phyloP scores from a whole-genome alignment of 2,113 vertebrate species.

The Chionomys nivalis region DNA sequence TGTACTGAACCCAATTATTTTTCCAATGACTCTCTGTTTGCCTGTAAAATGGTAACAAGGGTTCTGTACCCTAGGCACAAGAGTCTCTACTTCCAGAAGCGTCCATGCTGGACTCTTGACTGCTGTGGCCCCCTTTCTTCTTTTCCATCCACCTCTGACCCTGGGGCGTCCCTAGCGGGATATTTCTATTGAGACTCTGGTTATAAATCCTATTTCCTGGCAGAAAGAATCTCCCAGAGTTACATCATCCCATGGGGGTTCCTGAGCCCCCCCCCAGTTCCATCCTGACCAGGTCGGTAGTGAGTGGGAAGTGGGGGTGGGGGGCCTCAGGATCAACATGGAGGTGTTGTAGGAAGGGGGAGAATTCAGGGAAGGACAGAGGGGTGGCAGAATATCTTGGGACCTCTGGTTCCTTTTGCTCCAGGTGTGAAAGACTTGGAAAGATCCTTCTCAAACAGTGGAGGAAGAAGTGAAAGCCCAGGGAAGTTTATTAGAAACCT shows the following conservation, averaged over 20 bases:
- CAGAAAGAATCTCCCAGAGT: neutral
- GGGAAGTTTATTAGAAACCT: neutral
- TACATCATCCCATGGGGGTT: fast-evolving
- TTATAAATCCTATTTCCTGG: neutral
- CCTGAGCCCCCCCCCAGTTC: neutral
- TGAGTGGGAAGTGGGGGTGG: neutral
- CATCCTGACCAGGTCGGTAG: neutral
- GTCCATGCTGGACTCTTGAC: neutral
- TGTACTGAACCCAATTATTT: neutral
- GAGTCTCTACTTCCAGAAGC: neutral
- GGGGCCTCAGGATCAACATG: neutral
- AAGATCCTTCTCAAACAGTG: neutral
- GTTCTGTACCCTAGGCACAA: no score
- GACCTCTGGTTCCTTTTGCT: neutral
- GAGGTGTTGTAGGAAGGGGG: no score
- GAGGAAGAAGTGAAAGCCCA: neutral
- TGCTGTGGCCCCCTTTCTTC: neutral
- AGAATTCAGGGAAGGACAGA: fast-evolving
- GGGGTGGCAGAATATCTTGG: no score
- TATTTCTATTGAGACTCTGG: neutral
- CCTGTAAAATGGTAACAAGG: neutral
- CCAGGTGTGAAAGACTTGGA: neutral
- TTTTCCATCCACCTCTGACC: neutral
- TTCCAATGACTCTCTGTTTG: neutral
- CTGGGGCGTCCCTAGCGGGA: fast-evolving